Base-by-base conservation (phyloP, 2,888 invertebrate genomes). In the Metacarcinus magister region DNA sequence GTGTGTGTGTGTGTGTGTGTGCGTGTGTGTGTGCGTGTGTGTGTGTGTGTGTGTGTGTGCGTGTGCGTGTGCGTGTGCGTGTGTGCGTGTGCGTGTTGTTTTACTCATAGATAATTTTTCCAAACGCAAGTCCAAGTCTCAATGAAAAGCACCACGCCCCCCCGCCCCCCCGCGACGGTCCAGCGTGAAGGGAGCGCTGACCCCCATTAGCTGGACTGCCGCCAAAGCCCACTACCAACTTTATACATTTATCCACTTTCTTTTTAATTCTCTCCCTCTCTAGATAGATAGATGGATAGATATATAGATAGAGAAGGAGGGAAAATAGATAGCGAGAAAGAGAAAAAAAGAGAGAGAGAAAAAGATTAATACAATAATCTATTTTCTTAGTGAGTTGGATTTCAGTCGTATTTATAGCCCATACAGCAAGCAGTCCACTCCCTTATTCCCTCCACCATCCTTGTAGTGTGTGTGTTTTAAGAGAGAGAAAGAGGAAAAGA, bases 21-120 rank as follows among this genome's bases (percentile, higher is more conserved):
- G 90, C 5, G 90, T 39, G 90, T 90, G 90, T 39, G 90, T 90
- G 90, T 39, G 90, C 39, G 90, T 90, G 90, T 90, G 43, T 39
- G 90, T 90, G 90, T 32, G 43, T 90, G 43, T 90, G 43, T 90
- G 10, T 54, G 3, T 54, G 54, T 10, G 54, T 54, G 54, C 8
- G 54, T 54, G 54, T 4, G 54, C 10, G 54, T 7, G 54, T 54
- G 54, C 16, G 54, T 54, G 54, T 2, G 54, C 16, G 54, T 0
- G 16, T 54, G 8, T 2, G 54, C 16, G 54, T 54, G 46, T 46
- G 46, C 10, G 10, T 7, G 46, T 46, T 16, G 54, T 54, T 54
- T 10, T 54, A 16, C 54, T 16, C 5, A n/a, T 67, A 19, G 19
- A 23, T 67, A 19, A 16, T 67, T 19, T 19, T 67, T 19, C n/a